Evolutionary conservation across 2,113 vertebrate species (phyloP).

Genomic region (Sceloporus tristichus): DNA sequence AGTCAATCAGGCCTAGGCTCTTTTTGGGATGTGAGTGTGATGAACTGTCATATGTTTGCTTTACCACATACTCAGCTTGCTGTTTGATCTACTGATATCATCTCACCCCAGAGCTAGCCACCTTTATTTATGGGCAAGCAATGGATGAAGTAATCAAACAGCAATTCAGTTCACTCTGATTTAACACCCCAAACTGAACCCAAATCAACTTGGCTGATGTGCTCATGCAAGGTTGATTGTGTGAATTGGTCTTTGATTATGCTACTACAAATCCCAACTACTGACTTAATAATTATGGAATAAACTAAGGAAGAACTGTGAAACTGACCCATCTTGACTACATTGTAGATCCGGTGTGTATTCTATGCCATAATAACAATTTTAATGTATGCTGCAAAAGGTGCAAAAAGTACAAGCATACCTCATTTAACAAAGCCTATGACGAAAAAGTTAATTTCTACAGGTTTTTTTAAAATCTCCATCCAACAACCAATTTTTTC

Average conservation of each 20-base stretch:
- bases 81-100: neutral
- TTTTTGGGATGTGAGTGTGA: neutral
- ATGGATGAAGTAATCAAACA: neutral
- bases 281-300: too few relatives aligned
- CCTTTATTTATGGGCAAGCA: neutral
- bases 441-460: too few relatives aligned
- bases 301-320: too few relatives aligned
- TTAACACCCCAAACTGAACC: neutral
- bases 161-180: neutral
- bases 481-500: too few relatives aligned
- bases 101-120: neutral
- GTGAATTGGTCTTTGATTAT: neutral
- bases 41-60: neutral
- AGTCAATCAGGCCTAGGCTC: neutral
- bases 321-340: too few relatives aligned
- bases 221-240: neutral
- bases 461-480: too few relatives aligned
- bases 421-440: too few relatives aligned
- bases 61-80: neutral
- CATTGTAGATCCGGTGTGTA: too few relatives aligned
- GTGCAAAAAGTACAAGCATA: too few relatives aligned
- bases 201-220: neutral
- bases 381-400: too few relatives aligned
- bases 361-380: too few relatives aligned
- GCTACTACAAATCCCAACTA: neutral